Evolutionary conservation across 2,113 vertebrate genomes (phyloP), one percentile per base, ranked within the genome.

Genomic region (Phylloscopus trochilus): DNA sequence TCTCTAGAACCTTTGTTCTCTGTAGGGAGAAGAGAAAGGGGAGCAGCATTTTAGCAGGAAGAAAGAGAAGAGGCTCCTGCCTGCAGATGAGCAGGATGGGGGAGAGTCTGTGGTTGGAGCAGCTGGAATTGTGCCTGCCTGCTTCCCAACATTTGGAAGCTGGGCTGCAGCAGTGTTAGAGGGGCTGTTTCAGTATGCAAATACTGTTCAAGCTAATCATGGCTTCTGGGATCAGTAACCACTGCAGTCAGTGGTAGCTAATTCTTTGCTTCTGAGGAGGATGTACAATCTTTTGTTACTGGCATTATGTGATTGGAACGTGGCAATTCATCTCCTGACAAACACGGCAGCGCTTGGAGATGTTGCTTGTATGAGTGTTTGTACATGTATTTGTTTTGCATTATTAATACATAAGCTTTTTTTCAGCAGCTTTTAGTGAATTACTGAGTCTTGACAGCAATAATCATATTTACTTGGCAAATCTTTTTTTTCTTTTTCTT

Each of bases 31-130:
- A 20, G 28, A 83, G 67, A 20, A 26, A 64, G 15, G 15, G 39
- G 77, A 84, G 49, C 49, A 73, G 72, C 7, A 49, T 35, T 30
- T 63, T 8, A 27, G 41, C 22, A 49, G 47, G 79, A 37, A 2
- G 1, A 11, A 19, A 12, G 21, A 59, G 56, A 3, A 69, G 68
- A 59, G 33, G 6, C 7, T 72, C 7, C 70, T 75, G 60, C 52
- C 46, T 44, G 70, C 6, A 26, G 67, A 9, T 0, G 11, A 70
- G 62, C 60, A 56, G 72, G 67, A 4, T 7, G 35, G 6, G 9
- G 63, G 18, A 13, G 31, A 37, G 2, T 13, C n/a, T 6, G 69
- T 6, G 6, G 0, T 6, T 47, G 0, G 0, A 21, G 21, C 19
- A 21, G 41, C 43, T 68, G 17, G 20, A 39, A 3, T 7, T 8